Base-by-base conservation (phyloP, 2,888 invertebrate species). In the Dastarcus helophoroides region DNA sequence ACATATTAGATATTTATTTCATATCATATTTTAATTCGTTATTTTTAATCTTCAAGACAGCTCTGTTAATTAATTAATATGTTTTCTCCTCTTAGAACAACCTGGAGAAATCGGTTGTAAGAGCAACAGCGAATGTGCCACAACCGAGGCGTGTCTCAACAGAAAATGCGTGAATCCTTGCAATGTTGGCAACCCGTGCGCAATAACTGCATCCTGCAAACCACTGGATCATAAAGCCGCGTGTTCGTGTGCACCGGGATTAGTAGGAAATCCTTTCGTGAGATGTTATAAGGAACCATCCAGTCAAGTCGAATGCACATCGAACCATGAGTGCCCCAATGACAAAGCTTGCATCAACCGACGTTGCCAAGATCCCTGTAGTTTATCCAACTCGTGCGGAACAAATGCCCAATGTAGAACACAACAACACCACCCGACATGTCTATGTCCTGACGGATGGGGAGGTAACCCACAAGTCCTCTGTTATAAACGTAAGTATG, bases 401-500 rank as follows among this genome's bases (percentile, higher is more conserved):
- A 63, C 72, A 6, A 76, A 80, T 38, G 86, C 90, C 1, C 71
- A 82, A 40, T 93, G 91, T 50, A 69, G 76, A 10, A 79, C 83
- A 0, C 66, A 69, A 24, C 71, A 76, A 44, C 88, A 86, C 53
- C 76, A 85, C 42, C 85, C 89, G 3, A 74, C 76, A 11, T 91
- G 91, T 58, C 73, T 71, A 49, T 91, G 91, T 56, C 83, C 83
- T 10, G 72, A 78, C 27, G 84, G 82, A 39, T 86, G 83, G 65
- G 85, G 84, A 29, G 91, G 91, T 37, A 83, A 90, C 60, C 89
- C 91, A 16, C 79, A 88, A 59, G 62, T 77, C 12, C 72, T 76
- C 40, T 91, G 91, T 52, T 86, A 81, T 55, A 83, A 79, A 70
- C 85, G 89, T 89, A 69, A 76, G 77, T 65, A 2, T 17, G 14